phyloP scores from a whole-genome alignment of 2,797 vertebrate genomes.

The Poeciliopsis gracilis region DNA sequence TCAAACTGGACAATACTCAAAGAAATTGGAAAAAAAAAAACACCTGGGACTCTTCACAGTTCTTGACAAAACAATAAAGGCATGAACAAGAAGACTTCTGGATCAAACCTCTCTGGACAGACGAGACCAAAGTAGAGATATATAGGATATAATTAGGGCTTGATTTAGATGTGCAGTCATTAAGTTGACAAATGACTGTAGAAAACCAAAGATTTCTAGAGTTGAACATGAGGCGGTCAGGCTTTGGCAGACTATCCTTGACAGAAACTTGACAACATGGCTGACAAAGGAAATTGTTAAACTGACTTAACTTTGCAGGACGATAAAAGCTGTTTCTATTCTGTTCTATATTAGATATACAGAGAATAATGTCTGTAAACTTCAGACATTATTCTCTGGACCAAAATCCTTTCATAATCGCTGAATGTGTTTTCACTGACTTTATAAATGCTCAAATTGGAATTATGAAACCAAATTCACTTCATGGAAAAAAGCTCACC shows the following conservation, averaged over 20 bases:
- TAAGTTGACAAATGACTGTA: neutral
- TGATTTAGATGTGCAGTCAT: neutral
- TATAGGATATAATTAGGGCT: neutral
- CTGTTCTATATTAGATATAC: neutral
- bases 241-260: neutral
- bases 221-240: neutral
- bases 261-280: neutral
- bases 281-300: neutral
- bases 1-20: neutral
- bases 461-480: too few species aligned
- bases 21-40: neutral
- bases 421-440: too few species aligned
- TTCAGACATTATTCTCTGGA: too few species aligned
- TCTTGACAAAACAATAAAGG: neutral
- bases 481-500: too few species aligned
- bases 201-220: neutral
- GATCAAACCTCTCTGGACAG: neutral
- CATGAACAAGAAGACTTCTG: neutral
- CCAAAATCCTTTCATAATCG: neutral
- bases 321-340: too few species aligned
- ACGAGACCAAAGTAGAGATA: neutral
- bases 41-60: neutral
- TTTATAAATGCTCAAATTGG: too few species aligned
- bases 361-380: neutral
- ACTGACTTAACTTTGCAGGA: neutral